phyloP scores from a whole-genome alignment of 2,113 vertebrate genomes.

The Myrmophylax atrothorax region DNA sequence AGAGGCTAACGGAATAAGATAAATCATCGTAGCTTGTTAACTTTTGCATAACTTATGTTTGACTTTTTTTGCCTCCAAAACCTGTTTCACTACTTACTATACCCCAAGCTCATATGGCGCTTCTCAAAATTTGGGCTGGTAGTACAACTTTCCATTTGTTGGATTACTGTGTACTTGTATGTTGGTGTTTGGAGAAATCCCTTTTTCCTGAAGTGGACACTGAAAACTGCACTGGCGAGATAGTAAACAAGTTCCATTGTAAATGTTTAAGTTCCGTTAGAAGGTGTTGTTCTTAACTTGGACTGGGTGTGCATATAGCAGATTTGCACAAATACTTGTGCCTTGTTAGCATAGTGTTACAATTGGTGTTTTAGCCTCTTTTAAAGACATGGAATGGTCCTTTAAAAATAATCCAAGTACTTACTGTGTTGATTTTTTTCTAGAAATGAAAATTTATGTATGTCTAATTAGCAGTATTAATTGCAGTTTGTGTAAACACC shows the following conservation, averaged over 20 bases:
- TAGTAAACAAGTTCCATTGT: not conserved
- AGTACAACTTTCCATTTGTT: not conserved
- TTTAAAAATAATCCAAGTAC: slow-evolving; percentile 35
- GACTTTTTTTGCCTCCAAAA: not conserved
- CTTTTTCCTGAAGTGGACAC: not conserved
- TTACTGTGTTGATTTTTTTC: slow-evolving; percentile 56
- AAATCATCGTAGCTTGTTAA: not conserved
- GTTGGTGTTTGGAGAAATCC: not conserved
- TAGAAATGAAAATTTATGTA: slow-evolving; percentile 43
- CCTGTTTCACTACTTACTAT: not conserved
- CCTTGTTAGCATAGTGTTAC: slow-evolving; percentile 66
- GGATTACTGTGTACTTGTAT: not conserved
- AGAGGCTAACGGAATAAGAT: not conserved
- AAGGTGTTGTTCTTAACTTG: slow-evolving; percentile 14
- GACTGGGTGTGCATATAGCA: slow-evolving; percentile 16
- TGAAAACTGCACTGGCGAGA: not conserved
- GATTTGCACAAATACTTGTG: slow-evolving; percentile 66
- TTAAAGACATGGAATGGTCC: not conserved
- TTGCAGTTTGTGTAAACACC: slow-evolving; percentile 37
- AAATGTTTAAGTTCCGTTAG: not conserved
- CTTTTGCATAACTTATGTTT: not conserved
- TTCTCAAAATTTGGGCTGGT: not conserved
- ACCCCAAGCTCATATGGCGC: not conserved
- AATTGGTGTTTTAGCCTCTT: slow-evolving; percentile 16
- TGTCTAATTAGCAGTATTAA: slow-evolving; percentile 54